Evolutionary conservation across 2,888 invertebrate species (phyloP).

Genomic region (Diloba caeruleocephala): DNA sequence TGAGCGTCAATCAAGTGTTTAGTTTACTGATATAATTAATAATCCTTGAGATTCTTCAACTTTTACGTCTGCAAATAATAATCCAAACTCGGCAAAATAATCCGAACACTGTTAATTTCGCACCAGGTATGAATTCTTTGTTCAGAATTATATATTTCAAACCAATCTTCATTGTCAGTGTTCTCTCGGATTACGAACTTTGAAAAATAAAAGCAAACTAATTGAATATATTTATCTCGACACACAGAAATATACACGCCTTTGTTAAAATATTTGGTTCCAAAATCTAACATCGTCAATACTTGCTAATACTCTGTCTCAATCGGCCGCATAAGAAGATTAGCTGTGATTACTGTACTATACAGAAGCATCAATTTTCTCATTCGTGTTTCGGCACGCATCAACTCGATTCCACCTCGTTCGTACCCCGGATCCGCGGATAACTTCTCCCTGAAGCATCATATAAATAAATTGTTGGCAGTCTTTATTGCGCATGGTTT

Average conservation of each 20-base stretch:
- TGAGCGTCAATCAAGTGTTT: slow-evolving; percentile 24
- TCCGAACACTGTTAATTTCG: slow-evolving; percentile 17
- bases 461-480: slow-evolving; percentile 89
- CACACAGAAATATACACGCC: neutral
- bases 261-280: slow-evolving; percentile 5
- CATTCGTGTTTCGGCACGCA: slow-evolving; percentile 75
- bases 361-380: slow-evolving; percentile 74
- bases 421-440: slow-evolving; percentile 76
- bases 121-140: slow-evolving; percentile 8
- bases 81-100: too few relatives aligned
- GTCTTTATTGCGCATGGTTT: slow-evolving; percentile 86
- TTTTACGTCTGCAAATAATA: slow-evolving; percentile 15
- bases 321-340: slow-evolving; percentile 64
- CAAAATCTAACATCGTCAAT: slow-evolving; percentile 25
- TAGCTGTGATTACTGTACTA: slow-evolving; percentile 69
- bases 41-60: slow-evolving; percentile 31
- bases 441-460: slow-evolving; percentile 87
- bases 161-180: slow-evolving; percentile 12
- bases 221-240: slow-evolving; percentile 7
- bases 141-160: slow-evolving; percentile 3
- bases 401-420: slow-evolving; percentile 86
- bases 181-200: slow-evolving; percentile 13
- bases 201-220: slow-evolving; percentile 10
- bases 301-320: slow-evolving; percentile 40
- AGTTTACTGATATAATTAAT: slow-evolving; percentile 44